Percentiles rank a stretch among this genome's conserved stretches.
These are phyloP conservation scores for Pomatorhinus ruficollis DNA, from an alignment of 2,113 vertebrate genomes.

Conservation along the genomic window DNA sequence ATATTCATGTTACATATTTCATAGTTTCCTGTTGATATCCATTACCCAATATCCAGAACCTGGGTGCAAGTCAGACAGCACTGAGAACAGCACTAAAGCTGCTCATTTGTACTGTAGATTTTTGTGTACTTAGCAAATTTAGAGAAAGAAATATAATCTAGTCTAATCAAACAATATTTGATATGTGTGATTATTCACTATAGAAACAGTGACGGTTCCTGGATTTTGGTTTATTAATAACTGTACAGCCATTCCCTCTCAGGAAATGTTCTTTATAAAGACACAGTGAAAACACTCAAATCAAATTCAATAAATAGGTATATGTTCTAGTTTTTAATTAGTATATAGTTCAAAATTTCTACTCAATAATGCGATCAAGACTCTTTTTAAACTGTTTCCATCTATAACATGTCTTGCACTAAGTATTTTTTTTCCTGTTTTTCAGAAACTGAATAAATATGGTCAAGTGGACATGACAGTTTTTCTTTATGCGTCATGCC, in stretches of 20 bases:
- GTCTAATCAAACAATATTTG: not conserved
- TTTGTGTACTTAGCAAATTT: not conserved
- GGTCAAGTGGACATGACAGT: not conserved
- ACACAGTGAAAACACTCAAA: not conserved
- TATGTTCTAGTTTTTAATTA: not conserved
- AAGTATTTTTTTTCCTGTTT: not conserved
- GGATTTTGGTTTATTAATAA: not conserved
- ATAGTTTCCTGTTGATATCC: not conserved
- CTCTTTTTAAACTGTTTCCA: not conserved
- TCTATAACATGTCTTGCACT: not conserved
- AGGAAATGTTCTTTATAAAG: not conserved
- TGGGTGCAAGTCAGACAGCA: not conserved
- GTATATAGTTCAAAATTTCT: not conserved
- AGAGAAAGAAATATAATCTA: not conserved
- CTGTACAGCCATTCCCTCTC: not conserved
- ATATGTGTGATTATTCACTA: not conserved
- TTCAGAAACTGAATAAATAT: not conserved
- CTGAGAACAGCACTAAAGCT: not conserved
- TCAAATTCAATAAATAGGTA: not conserved
- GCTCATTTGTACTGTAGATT: not conserved
- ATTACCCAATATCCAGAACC: not conserved
- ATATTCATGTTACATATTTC: not conserved
- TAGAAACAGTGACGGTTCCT: not conserved
- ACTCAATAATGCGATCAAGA: not conserved
- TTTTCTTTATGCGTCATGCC: not conserved